phyloP scores from a whole-genome alignment of 1,140 invertebrate genomes.

The Nymphalis io region DNA sequence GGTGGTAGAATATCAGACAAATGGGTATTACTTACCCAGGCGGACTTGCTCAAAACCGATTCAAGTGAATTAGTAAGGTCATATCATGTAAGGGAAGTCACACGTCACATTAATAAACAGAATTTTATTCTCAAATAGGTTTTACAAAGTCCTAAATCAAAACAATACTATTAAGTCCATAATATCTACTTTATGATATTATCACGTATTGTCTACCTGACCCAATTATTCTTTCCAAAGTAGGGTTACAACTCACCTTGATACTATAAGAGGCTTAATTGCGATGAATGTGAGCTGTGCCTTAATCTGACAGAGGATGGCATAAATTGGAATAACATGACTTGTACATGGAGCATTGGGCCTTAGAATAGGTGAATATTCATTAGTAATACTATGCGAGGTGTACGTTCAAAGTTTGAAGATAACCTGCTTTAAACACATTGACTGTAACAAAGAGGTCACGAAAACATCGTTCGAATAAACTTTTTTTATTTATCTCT shows the following conservation, averaged over 20 bases:
- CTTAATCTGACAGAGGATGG: conserved; percentile 23
- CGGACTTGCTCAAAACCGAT: no score
- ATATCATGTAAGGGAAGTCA: no score
- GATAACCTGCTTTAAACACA: neutral
- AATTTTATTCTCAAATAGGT: no score
- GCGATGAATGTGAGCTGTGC: conserved; percentile 6
- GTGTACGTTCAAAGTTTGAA: neutral
- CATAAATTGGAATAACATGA: conserved; percentile 28
- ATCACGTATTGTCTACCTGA: neutral
- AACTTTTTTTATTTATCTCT: no score
- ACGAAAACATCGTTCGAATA: no score
- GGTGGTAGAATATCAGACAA: no score
- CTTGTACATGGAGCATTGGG: conserved; percentile 8
- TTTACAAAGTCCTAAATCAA: no score
- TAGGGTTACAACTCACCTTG: neutral
- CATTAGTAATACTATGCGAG: neutral
- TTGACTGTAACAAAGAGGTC: neutral
- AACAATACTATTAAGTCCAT: no score
- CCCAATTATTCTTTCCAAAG: neutral
- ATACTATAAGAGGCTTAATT: conserved; percentile 10
- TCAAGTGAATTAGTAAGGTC: no score
- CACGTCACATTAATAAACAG: no score
- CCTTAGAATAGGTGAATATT: conserved; percentile 7
- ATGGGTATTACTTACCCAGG: no score
- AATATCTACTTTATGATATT: no score